Percentiles rank a stretch among this genome's conserved stretches.
These are phyloP conservation scores for Taurulus bubalis DNA, from an alignment of 2,113 vertebrate genomes.

Conservation along the genomic window DNA sequence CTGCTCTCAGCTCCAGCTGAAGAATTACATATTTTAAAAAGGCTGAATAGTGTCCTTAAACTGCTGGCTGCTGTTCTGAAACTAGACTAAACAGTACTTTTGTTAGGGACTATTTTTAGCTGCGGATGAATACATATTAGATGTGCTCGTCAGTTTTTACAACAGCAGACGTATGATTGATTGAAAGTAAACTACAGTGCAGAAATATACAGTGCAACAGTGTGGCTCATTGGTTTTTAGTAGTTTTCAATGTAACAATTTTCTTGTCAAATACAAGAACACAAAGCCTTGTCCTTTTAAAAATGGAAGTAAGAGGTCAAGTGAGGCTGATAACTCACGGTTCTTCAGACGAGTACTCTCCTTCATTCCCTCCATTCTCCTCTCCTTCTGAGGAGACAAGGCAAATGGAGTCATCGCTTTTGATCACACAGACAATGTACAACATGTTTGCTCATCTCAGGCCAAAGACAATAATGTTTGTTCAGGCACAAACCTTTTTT, in stretches of 20 bases:
- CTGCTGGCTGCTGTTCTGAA: no score
- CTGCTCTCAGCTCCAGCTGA: not conserved
- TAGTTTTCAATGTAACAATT: not conserved
- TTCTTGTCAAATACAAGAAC: not conserved
- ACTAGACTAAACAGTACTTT: not conserved
- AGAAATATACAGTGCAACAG: not conserved
- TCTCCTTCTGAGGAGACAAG: conserved; percentile 46
- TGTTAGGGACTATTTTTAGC: not conserved
- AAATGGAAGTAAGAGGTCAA: not conserved
- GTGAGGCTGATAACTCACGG: conserved; percentile 53
- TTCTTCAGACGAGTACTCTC: conserved; percentile 55
- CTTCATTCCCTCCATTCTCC: conserved; percentile 55
- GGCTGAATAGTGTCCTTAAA: not conserved
- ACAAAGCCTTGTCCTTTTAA: not conserved
- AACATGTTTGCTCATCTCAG: not conserved
- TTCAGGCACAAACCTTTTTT: conserved; percentile 60
- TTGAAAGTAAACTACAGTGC: not conserved
- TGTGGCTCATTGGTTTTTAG: not conserved
- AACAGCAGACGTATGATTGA: not conserved
- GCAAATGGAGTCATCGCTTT: not conserved
- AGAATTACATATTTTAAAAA: not conserved
- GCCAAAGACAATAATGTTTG: not conserved
- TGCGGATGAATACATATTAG: not conserved
- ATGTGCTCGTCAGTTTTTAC: not conserved
- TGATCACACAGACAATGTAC: not conserved